Evolutionary conservation across 2,888 invertebrate genomes (phyloP).

Genomic region (Steinernema scapterisci): DNA sequence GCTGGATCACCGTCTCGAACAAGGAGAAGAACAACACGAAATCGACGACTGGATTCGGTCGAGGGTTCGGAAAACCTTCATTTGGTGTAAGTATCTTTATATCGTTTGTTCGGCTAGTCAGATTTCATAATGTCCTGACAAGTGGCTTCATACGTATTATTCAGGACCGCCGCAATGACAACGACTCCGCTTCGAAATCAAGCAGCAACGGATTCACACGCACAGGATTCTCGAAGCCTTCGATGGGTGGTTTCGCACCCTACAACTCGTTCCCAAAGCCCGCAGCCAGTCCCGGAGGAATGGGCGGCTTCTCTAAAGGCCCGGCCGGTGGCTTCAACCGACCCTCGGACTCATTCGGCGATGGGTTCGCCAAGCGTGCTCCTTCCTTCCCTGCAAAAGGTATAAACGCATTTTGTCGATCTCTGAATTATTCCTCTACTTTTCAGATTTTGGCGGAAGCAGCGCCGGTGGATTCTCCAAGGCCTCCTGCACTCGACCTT

Average conservation of each 20-base stretch:
- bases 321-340: background rate
- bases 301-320: background rate
- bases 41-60: background rate
- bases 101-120: no score
- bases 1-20: slow-evolving; percentile 17
- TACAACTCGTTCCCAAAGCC: background rate
- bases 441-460: background rate
- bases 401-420: background rate
- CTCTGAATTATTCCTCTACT: background rate
- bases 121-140: no score
- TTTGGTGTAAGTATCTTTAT: background rate
- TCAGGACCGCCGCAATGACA: background rate
- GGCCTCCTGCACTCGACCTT: background rate
- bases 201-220: background rate
- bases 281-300: background rate
- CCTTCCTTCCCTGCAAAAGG: background rate
- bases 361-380: background rate
- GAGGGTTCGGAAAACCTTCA: background rate
- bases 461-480: background rate
- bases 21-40: slow-evolving; percentile 6
- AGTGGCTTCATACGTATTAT: no score
- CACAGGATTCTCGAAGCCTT: background rate
- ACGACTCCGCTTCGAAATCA: background rate
- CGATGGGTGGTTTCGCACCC: background rate
- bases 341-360: background rate